Conservation (phyloP, 2,888 invertebrate species). For the Polymixis flavicincta region DNA sequence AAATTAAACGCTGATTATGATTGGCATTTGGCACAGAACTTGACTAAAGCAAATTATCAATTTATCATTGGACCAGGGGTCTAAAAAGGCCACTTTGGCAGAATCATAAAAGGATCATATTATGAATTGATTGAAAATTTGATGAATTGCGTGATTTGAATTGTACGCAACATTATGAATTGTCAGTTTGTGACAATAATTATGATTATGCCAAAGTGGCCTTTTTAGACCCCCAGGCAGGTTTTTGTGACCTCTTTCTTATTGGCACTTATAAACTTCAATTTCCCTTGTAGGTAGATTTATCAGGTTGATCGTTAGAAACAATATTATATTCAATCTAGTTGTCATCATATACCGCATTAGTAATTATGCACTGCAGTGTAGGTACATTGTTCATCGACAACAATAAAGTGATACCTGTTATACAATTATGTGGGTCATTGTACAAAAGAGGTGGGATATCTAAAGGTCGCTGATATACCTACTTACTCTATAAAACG, state of each 20-base stretch:
- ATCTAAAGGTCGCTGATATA: conserved; percentile 39
- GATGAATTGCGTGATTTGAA: no score
- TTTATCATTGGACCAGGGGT: neutral
- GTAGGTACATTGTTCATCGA: conserved; percentile 52
- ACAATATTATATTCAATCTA: conserved; percentile 33
- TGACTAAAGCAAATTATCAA: neutral
- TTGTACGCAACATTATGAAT: no score
- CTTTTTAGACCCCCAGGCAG: no score
- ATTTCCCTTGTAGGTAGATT: neutral
- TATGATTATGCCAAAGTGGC: no score
- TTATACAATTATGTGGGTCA: conserved; percentile 48
- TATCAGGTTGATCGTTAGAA: conserved; percentile 8
- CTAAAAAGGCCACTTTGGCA: no score
- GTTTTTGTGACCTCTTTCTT: neutral
- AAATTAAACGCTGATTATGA: neutral
- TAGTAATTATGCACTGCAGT: conserved; percentile 35
- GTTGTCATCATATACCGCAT: conserved; percentile 2
- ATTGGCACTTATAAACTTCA: neutral
- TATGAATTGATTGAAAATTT: no score
- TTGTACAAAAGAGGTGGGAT: conserved; percentile 39
- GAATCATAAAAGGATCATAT: no score
- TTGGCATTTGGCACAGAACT: neutral
- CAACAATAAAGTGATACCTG: conserved; percentile 41
- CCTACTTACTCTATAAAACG: neutral
- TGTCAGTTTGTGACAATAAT: no score